Evolutionary conservation across 2,888 invertebrate species (phyloP), one percentile per base, ranked within the genome.

Genomic region (Erebia epiphron): DNA sequence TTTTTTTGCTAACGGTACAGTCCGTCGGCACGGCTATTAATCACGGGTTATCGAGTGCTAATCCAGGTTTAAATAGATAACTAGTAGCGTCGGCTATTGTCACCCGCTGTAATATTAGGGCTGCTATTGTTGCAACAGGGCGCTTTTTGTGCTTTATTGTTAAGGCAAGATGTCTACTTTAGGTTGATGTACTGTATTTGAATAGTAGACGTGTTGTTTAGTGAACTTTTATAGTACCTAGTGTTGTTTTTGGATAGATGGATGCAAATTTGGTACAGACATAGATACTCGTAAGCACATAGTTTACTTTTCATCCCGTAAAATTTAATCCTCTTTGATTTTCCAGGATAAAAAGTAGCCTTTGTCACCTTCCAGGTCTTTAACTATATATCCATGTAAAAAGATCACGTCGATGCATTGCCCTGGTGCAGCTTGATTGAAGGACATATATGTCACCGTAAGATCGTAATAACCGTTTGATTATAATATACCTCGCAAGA

Each of bases 61-160:
- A 93, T 93, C 93, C 94, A 91, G 93, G 93, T 93, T 94, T 94
- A 93, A 94, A 93, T 90, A 93, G 93, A 94, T 94, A 94, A 93
- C 93, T 93, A 93, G 89, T 91, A 85, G 85, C 90, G 85, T 82
- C 82, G 85, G 83, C 86, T 86, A 89, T 92, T 92, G 92, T 92
- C 86, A 75, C 79, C 74, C 68, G 79, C 75, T 75, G 77, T 72
- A 26, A 26, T 26, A 78, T 74, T 82, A 87, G 87, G 88, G 88
- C 77, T 86, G 86, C 68, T 66, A 46, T 70, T 70, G 66, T 66
- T 21, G 63, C 21, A 67, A 67, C 62, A 63, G 63, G 67, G 50
- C 41, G 18, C 14, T 67, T 67, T 60, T 61, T 61, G 13, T 52
- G 52, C 14, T 13, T 35, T 49, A 43, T 49, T 67, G 58, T 58